Evolutionary conservation across 2,888 invertebrate genomes (phyloP).

Genomic region (Pomacea canaliculata): DNA sequence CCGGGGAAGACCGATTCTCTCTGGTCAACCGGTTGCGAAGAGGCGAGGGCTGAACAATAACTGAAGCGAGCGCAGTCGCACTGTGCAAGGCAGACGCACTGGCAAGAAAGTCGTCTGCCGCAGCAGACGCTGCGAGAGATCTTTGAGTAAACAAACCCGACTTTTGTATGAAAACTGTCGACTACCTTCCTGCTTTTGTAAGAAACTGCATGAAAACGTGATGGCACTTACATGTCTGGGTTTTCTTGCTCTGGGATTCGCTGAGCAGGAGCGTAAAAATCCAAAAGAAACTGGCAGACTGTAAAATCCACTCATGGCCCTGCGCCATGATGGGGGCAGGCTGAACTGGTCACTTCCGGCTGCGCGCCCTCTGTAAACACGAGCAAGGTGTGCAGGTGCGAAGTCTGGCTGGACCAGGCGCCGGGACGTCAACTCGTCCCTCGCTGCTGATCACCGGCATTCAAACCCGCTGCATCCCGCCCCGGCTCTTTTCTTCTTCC

Average conservation of each 20-base stretch:
- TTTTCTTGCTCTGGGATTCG: conserved; percentile 56
- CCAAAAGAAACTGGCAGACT: conserved; percentile 57
- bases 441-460: conserved; percentile 4
- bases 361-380: conserved; percentile 59
- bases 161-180: too few species aligned
- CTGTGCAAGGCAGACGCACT: too few species aligned
- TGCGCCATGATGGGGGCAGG: conserved; percentile 60
- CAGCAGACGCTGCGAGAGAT: too few species aligned
- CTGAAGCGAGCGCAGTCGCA: too few species aligned
- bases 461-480: conserved; percentile 11
- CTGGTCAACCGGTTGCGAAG: too few species aligned
- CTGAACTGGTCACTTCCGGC: conserved; percentile 37
- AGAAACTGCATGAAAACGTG: too few species aligned
- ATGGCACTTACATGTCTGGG: conserved; percentile 57
- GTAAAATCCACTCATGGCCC: conserved; percentile 58
- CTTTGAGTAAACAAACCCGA: too few species aligned
- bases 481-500: conserved; percentile 1
- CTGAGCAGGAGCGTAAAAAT: conserved; percentile 58
- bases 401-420: background rate
- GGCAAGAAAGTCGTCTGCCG: too few species aligned
- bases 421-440: background rate
- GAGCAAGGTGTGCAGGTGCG: conserved; percentile 27
- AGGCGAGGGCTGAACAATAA: too few species aligned
- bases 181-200: too few species aligned
- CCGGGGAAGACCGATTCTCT: too few species aligned